Evolutionary conservation across 2,888 invertebrate species (phyloP), one percentile per base, ranked within the genome.

Genomic region (Synanthedon formicaeformis): DNA sequence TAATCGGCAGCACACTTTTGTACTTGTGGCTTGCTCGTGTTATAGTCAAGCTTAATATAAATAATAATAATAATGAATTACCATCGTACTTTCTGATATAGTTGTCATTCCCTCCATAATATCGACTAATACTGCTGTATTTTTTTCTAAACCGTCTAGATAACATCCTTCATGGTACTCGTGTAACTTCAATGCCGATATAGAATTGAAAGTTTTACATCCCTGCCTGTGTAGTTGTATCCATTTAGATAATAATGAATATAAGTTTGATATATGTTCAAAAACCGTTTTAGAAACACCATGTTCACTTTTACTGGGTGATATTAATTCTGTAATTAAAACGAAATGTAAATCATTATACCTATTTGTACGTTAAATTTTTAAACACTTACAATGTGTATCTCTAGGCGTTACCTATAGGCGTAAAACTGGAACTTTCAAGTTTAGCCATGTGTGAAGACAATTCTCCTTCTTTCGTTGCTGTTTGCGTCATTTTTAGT

Each of bases 241-340:
- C 88, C 88, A 88, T 54, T 84, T 74, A 50, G 55, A 64, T 48
- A 87, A 50, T 11, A 80, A 60, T 0, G 61, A 58, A 55, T 83
- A 79, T 6, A 87, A 61, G 34, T 71, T 76, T 0, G 76, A 74
- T 27, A 84, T 58, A 56, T 86, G 86, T 4, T 75, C 76, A 56
- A 74, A 84, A 6, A 84, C 76, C 0, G 81, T 82, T 65, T 78
- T 84, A 1, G 81, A 73, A 45, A 85, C 64, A 4, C 75, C 82
- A 34, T 75, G 69, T 16, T 66, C 65, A 52, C 80, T 77, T 65
- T 81, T 83, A 54, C 62, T 75, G 6, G 81, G 78, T 16, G 77
- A 71, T 40, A 66, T 59, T 52, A 79, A 58, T 62, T 84, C 86
- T 86, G 64, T 55, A 81, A 82, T 48, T n/a, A 34, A 52, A 52